Conservation (phyloP, 1,140 invertebrate species). For the Drosophila fuyamai region DNA sequence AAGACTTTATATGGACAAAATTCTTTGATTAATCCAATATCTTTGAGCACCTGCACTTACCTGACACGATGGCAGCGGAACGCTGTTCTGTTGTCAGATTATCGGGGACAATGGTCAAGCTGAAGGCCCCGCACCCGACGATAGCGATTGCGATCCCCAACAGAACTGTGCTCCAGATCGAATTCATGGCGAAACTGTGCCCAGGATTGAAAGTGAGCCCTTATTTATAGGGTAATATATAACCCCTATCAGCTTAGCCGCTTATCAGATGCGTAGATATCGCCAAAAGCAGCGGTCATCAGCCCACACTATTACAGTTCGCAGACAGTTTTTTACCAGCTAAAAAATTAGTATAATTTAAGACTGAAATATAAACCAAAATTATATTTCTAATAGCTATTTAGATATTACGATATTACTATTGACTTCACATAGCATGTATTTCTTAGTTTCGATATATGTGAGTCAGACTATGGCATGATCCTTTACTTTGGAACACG, state of each 20-base stretch:
- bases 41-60: constrained; percentile 15
- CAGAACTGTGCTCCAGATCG: constrained; percentile 41
- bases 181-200: constrained; percentile 54
- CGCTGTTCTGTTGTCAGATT: constrained; percentile 36
- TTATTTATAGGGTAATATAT: constrained; percentile 53
- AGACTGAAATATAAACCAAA: no score
- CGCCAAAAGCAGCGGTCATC: constrained; percentile 7
- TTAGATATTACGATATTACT: no score
- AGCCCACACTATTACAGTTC: constrained; percentile 14
- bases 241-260: constrained; percentile 18
- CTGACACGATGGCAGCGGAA: constrained; percentile 34
- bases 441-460: neutral
- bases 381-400: no score
- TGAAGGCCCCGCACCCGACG: constrained; percentile 17
- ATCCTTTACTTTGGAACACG: neutral
- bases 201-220: neutral
- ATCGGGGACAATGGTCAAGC: constrained; percentile 23
- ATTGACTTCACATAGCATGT: neutral
- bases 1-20: no score
- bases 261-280: constrained; percentile 35
- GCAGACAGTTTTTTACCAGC: neutral
- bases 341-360: neutral
- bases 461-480: neutral
- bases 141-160: constrained; percentile 30
- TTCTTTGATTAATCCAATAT: no score